Evolutionary conservation across 2,797 vertebrate genomes (phyloP), one percentile per base, ranked within the genome.

Genomic region (Molothrus ater): DNA sequence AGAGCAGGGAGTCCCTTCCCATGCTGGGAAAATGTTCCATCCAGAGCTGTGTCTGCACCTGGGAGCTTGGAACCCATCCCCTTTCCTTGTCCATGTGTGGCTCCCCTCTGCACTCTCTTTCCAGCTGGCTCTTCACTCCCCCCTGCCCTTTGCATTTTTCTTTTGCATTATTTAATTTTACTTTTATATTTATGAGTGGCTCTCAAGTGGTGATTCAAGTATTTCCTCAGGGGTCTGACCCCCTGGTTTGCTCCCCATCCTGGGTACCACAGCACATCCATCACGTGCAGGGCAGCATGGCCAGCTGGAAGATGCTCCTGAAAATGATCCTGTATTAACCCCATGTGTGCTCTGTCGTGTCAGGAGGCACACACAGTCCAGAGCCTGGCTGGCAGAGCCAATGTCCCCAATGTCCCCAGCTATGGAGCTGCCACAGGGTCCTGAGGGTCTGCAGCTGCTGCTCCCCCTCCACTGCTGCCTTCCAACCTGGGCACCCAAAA

Each of bases 271-370:
- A 90, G 64, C 53, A 6, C 53, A 26, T 17, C 36, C 65, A 9
- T 38, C 1, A 0, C 0, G 0, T 45, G 59, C 70, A 29, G 38
- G 57, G 34, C 72, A 56, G 50, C 7, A 3, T 17, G 68, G 47
- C 18, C 42, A 64, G 31, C 65, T 84, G 80, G 43, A 64, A 79
- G 32, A 17, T 64, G 40, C n/a, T 88, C 43, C 72, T 34, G 9
- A 73, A 63, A 48, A 7, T 13, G 13, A 48, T 74, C 53, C 83
- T 26, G 5, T 11, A 0, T 78, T 60, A 63, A 92, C 69, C 32
- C 40, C 68, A 24, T 0, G 1, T 6, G 59, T 76, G 82, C 10
- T 70, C 64, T 54, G 31, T 66, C 56, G 79, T 78, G 53, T 29
- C 56, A 70, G 13, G 6, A 25, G 53, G 53, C 48, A 71, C 36